phyloP scores from a whole-genome alignment of 2,888 invertebrate species.

The Teleogryllus oceanicus region DNA sequence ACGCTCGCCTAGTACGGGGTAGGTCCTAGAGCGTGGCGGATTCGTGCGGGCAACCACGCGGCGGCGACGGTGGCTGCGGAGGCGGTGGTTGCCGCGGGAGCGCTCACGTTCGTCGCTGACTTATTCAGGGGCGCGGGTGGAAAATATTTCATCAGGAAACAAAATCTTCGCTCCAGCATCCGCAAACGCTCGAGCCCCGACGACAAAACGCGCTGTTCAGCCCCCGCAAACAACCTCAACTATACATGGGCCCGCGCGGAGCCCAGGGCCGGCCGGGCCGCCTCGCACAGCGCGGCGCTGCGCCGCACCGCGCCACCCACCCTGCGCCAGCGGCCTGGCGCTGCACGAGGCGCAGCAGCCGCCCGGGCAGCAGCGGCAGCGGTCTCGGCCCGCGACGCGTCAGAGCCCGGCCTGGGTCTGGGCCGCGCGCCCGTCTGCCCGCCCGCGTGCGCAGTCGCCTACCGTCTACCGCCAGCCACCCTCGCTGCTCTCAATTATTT shows the following conservation, averaged over 20 bases:
- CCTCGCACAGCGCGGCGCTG: background rate
- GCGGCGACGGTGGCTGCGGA: background rate
- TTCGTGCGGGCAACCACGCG: background rate
- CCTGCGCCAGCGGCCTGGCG: background rate
- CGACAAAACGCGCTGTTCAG: background rate
- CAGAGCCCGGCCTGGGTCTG: background rate
- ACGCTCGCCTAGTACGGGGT: background rate
- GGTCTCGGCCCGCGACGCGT: background rate
- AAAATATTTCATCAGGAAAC: slow-evolving; percentile 18
- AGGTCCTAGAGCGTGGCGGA: background rate
- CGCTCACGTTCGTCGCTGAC: background rate
- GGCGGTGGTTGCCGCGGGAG: background rate
- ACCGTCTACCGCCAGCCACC: too few relatives aligned
- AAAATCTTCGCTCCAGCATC: slow-evolving; percentile 8
- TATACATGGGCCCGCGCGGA: background rate
- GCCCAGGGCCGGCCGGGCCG: background rate
- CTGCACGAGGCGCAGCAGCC: background rate
- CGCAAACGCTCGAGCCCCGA: slow-evolving; percentile 1
- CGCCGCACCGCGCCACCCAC: background rate
- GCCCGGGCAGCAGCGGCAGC: background rate
- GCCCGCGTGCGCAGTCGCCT: background rate
- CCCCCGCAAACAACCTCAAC: slow-evolving; percentile 18
- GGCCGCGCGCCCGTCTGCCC: background rate
- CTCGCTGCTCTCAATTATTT: background rate
- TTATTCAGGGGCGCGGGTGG: background rate